Percentiles rank a stretch among this genome's conserved stretches.
phyloP scores from a whole-genome alignment of 1,140 invertebrate species.

The Saccostrea glomerata region DNA sequence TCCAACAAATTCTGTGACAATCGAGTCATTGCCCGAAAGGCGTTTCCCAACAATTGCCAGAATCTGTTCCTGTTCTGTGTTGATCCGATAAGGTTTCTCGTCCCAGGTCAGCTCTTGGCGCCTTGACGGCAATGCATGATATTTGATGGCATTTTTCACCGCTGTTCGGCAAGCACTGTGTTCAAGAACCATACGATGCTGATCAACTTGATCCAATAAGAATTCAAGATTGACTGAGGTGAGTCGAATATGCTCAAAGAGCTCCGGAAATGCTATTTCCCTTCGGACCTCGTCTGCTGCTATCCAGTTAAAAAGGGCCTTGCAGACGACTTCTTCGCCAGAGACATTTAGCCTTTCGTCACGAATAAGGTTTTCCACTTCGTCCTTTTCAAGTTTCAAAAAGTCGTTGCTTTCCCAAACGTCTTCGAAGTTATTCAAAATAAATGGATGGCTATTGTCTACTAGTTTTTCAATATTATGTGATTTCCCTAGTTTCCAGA shows the following conservation, averaged over 20 bases:
- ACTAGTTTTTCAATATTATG: constrained; percentile 26
- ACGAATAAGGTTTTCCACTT: constrained; percentile 48
- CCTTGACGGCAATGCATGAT: constrained; percentile 50
- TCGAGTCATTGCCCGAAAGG: constrained; percentile 12
- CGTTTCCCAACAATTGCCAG: constrained; percentile 50
- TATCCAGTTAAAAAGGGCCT: constrained; percentile 53
- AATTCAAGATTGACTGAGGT: constrained; percentile 51
- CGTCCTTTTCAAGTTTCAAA: constrained; percentile 50
- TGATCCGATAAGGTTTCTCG: constrained; percentile 34
- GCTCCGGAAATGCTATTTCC: constrained; percentile 42
- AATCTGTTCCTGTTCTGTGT: constrained; percentile 40
- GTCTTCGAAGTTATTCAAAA: constrained; percentile 42
- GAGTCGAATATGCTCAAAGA: constrained; percentile 47
- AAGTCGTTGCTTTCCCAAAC: constrained; percentile 42
- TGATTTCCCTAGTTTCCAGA: constrained; percentile 48
- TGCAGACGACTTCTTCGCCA: constrained; percentile 52
- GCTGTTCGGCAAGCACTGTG: constrained; percentile 1
- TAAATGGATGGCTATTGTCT: constrained; percentile 35
- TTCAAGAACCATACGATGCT: constrained; percentile 32
- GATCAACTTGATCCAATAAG: constrained; percentile 50
- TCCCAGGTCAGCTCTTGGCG: constrained; percentile 27
- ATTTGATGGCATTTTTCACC: constrained; percentile 50
- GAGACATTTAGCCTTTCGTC: constrained; percentile 45
- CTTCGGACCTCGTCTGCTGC: constrained; percentile 42
- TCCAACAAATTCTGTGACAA: constrained; percentile 42